These are phyloP conservation scores for Phallusia fumigata DNA, from an alignment of 23 tunicate genomes.

Conservation along the genomic window DNA sequence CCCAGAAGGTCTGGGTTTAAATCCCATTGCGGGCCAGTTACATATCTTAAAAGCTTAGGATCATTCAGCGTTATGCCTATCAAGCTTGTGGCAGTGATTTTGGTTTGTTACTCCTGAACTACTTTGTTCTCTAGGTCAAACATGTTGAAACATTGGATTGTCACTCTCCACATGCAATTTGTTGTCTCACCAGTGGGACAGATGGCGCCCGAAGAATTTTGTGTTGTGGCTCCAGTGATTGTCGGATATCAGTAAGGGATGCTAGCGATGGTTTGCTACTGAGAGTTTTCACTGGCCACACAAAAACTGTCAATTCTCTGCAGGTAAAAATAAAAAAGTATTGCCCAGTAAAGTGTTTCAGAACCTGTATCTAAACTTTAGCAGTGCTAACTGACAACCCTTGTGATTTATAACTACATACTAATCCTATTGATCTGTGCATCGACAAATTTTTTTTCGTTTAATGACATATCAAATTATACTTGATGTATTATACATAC, in stretches of 20 bases:
- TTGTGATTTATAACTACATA: too few relatives aligned
- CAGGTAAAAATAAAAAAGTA: constrained; percentile 37
- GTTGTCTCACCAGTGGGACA: constrained; percentile 51
- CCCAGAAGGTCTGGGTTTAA: too few relatives aligned
- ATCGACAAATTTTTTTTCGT: too few relatives aligned
- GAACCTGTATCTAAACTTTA: too few relatives aligned
- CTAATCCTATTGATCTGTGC: too few relatives aligned
- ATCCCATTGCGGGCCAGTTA: too few relatives aligned
- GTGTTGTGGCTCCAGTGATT: constrained; percentile 73
- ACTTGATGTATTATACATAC: too few relatives aligned
- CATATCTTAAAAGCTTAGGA: too few relatives aligned
- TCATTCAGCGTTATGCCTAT: neutral
- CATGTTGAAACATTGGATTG: constrained; percentile 42
- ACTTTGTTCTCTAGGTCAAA: constrained; percentile 7
- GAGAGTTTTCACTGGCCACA: constrained; percentile 48
- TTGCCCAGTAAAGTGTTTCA: too few relatives aligned
- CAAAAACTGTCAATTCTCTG: constrained; percentile 53
- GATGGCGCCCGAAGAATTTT: constrained; percentile 59
- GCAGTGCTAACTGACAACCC: too few relatives aligned
- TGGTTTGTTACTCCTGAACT: neutral
- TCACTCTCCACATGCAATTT: constrained; percentile 61
- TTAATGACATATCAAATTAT: too few relatives aligned
- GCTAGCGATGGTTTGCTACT: constrained; percentile 59
- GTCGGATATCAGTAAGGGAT: constrained; percentile 47
- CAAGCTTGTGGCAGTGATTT: neutral